Base-by-base conservation (phyloP, 2,888 invertebrate genomes). In the Orchesellides sinensis region DNA sequence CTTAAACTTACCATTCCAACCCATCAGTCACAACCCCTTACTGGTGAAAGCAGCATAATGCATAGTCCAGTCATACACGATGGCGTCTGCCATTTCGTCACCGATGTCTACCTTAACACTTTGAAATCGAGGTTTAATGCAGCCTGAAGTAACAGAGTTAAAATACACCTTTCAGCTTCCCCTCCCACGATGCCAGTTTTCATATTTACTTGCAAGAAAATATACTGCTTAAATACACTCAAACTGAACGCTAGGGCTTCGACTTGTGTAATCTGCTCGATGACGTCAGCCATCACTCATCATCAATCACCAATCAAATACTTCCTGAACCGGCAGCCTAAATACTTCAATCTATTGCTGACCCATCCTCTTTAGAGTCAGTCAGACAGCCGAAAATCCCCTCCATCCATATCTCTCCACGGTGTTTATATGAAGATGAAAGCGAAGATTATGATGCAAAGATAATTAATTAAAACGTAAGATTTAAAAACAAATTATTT, bases 381-480 rank as follows among this genome's bases (percentile, higher is more conserved):
- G 75, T n/a, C 66, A 27, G 66, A 66, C 66, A 40, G 45, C 17
- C n/a, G 56, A 49, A 56, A 4, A 17, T 63, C 45, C 56, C 63
- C 61, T 69, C n/a, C 61, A 68, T 69, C 68, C 68, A 52, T 35
- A 29, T 29, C 14, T 47, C 56, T 54, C 52, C 69, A 59, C 56
- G 35, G 56, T 66, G 66, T 3, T 52, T 54, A 75, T 35, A 56
- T 66, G 45, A 66, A 63, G 63, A 75, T 78, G 69, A 78, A 78
- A 78, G 65, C 65, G 61, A 49, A 77, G 56, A 29, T 59, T 68
- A 47, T 56, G 66, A 77, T 77, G 75, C 29, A 77, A 52, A 29
- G 65, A 59, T 40, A 56, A 23, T 68, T 14, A 59, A 65, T 40
- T 21, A 23, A 54, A 32, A 19, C n/a, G n/a, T n/a, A 23, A 40